phyloP scores from a whole-genome alignment of 2,888 invertebrate genomes.

The Molanna angustata region DNA sequence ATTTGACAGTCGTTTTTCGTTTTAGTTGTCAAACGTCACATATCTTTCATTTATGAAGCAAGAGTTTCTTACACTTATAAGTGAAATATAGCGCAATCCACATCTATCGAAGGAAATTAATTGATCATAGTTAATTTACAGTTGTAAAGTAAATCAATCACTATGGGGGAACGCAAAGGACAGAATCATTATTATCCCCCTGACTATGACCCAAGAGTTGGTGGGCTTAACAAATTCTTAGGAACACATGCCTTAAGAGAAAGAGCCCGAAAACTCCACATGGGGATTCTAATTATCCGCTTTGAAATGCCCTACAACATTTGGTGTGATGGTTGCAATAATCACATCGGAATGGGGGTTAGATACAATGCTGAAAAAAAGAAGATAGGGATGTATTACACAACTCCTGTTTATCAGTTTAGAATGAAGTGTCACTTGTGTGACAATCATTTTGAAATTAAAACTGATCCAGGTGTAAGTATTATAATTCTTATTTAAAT shows the following conservation, averaged over 20 bases:
- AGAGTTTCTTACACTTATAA: no score
- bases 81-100: no score
- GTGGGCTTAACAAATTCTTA: slow-evolving; percentile 91
- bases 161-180: slow-evolving; percentile 98
- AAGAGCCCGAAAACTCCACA: slow-evolving; percentile 89
- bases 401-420: slow-evolving; percentile 96
- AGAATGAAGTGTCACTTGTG: slow-evolving; percentile 99
- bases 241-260: slow-evolving; percentile 95
- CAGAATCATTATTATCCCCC: slow-evolving; percentile 98
- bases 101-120: background rate
- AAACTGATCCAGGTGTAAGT: slow-evolving; percentile 94
- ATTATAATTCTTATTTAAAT: slow-evolving; percentile 16
- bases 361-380: slow-evolving; percentile 94
- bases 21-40: no score
- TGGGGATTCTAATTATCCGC: slow-evolving; percentile 93
- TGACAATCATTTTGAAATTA: slow-evolving; percentile 95
- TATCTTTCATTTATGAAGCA: no score
- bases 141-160: no score
- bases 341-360: slow-evolving; percentile 99
- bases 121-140: background rate
- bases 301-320: slow-evolving; percentile 99
- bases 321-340: slow-evolving; percentile 98
- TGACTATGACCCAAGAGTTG: slow-evolving; percentile 94
- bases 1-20: no score
- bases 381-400: slow-evolving; percentile 96